Base-by-base conservation (phyloP, 1,140 invertebrate genomes). In the Lucilia sericata region DNA sequence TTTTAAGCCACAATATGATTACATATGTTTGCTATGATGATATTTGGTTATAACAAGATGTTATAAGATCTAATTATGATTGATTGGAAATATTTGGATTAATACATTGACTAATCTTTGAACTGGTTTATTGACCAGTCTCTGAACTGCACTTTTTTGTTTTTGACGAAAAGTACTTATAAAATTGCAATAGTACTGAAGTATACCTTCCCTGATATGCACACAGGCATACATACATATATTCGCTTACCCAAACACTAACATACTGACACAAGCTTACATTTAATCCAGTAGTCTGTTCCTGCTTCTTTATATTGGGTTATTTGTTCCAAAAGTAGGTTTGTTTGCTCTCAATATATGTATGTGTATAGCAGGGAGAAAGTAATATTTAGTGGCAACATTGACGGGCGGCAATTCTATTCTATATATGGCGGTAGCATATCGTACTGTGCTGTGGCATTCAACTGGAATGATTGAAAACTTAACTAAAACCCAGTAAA, bases 381-480 rank as follows among this genome's bases (percentile, higher is more conserved):
- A n/a, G 51, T 55, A 17, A n/a, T 55, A 42, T 55, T 13, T 10
- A 55, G 51, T 55, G 14, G 51, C 51, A 55, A n/a, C 17, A 14
- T 13, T 55, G 17, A 2, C 51, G 5, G 51, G 7, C 42, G 42
- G 10, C 42, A 42, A 42, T 42, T 2, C 42, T 42, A 42, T 42
- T 0, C 42, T 42, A 42, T 5, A 7, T 42, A 10, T 42, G 42
- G 55, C 19, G 8, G 60, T 65, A 21, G 65, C 65, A 70, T 10
- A 70, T 70, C 65, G 65, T 70, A 21, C 65, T 21, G n/a, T 70
- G 10, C 9, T 70, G 19, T 70, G 65, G 65, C 65, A 70, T 70
- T 25, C 65, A 70, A 70, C n/a, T 70, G 65, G 65, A 70, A 70
- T 70, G 65, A 70, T 70, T 70, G 65, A 70, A 70, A 70, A 70